Percentiles rank a stretch among this genome's conserved stretches.
These are phyloP conservation scores for Halcyon smyrnensis DNA, from an alignment of 2,797 vertebrate species.

Conservation along the genomic window DNA sequence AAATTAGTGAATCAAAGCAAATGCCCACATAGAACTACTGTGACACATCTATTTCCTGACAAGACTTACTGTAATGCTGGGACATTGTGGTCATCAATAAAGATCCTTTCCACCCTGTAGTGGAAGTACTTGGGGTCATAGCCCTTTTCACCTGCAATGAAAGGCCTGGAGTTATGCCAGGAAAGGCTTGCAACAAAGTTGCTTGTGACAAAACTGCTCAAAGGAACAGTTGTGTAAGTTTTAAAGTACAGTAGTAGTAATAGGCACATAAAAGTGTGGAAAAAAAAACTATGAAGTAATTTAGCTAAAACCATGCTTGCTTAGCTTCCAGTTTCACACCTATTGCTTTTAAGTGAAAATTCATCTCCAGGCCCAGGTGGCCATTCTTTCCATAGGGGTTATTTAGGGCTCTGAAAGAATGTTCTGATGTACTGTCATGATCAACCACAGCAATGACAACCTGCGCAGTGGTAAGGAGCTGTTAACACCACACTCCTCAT, in stretches of 20 bases:
- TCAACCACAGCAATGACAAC: background rate
- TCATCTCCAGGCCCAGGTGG: background rate
- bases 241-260: background rate
- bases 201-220: background rate
- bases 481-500: background rate
- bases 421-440: background rate
- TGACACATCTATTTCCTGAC: background rate
- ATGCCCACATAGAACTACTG: background rate
- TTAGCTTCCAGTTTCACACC: background rate
- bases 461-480: background rate
- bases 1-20: background rate
- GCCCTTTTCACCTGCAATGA: slow-evolving; percentile 87
- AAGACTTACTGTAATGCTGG: slow-evolving; percentile 88
- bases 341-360: background rate
- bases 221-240: too few species aligned
- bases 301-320: background rate
- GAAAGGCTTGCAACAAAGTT: background rate
- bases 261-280: background rate
- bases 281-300: background rate
- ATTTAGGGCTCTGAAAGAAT: background rate
- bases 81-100: slow-evolving; percentile 96
- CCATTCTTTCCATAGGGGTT: background rate
- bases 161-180: background rate
- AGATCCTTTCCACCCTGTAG: slow-evolving; percentile 88
- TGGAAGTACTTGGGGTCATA: slow-evolving; percentile 94